These are phyloP conservation scores for Pyrocoelia pectoralis DNA, from an alignment of 2,888 invertebrate species.

Conservation along the genomic window DNA sequence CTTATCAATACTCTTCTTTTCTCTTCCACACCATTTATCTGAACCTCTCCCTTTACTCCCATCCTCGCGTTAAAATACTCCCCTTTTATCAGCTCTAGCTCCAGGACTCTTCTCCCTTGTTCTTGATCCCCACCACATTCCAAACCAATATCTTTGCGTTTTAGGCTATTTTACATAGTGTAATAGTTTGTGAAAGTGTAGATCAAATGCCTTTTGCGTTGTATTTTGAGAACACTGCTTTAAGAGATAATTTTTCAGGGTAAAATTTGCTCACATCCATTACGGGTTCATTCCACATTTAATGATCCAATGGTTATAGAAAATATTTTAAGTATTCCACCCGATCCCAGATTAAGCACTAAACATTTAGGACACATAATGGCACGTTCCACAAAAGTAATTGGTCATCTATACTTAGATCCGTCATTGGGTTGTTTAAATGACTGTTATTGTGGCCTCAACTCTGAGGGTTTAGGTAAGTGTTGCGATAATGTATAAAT, in stretches of 20 bases:
- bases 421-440: slow-evolving; percentile 75
- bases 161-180: no score
- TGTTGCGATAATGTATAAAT: not conserved
- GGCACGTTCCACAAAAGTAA: slow-evolving; percentile 62
- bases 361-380: slow-evolving; percentile 61
- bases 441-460: slow-evolving; percentile 80
- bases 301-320: slow-evolving; percentile 80
- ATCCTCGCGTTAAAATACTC: no score
- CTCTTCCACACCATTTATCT: no score
- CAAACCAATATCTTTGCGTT: no score
- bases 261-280: slow-evolving; percentile 77
- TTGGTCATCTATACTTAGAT: slow-evolving; percentile 74
- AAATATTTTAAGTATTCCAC: slow-evolving; percentile 68
- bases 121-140: no score
- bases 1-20: no score
- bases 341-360: slow-evolving; percentile 69
- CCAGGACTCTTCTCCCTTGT: no score
- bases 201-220: no score
- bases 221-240: no score
- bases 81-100: no score
- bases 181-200: no score
- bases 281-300: slow-evolving; percentile 85
- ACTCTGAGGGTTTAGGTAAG: slow-evolving; percentile 69
- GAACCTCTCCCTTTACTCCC: no score
- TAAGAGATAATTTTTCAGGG: slow-evolving; percentile 74